Evolutionary conservation across 2,113 vertebrate species (phyloP).

Genomic region (Acanthisitta chloris): DNA sequence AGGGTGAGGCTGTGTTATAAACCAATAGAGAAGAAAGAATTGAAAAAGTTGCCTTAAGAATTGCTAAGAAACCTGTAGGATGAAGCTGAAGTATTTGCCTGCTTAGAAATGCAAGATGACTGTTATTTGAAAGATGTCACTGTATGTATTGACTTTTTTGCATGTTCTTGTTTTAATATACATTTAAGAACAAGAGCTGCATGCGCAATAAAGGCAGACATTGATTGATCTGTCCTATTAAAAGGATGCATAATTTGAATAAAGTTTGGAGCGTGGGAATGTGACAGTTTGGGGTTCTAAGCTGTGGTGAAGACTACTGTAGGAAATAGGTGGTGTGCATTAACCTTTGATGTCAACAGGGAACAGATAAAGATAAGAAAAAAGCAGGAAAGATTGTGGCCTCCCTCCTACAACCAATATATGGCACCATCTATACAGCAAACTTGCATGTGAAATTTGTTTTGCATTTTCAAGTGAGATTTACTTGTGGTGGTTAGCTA

Average conservation of each 20-base stretch:
- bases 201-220: background rate
- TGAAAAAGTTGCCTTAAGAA: background rate
- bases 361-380: background rate
- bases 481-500: background rate
- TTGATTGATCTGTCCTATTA: background rate
- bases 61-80: background rate
- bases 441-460: background rate
- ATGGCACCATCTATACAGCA: background rate
- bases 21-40: background rate
- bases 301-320: background rate
- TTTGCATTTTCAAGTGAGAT: background rate
- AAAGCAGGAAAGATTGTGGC: background rate
- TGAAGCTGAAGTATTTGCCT: background rate
- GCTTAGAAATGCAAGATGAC: background rate
- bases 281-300: background rate
- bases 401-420: background rate
- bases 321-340: background rate
- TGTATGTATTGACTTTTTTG: background rate
- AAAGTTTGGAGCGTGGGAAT: background rate
- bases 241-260: background rate
- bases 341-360: background rate
- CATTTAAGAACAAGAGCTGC: background rate
- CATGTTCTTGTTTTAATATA: background rate
- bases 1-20: background rate
- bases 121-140: background rate